A percentile compares a stretch with the other conserved stretches of the same genome.
These are phyloP conservation scores for Lasioglossum villosulum DNA, from an alignment of 2,888 invertebrate species.

Conservation along the genomic window DNA sequence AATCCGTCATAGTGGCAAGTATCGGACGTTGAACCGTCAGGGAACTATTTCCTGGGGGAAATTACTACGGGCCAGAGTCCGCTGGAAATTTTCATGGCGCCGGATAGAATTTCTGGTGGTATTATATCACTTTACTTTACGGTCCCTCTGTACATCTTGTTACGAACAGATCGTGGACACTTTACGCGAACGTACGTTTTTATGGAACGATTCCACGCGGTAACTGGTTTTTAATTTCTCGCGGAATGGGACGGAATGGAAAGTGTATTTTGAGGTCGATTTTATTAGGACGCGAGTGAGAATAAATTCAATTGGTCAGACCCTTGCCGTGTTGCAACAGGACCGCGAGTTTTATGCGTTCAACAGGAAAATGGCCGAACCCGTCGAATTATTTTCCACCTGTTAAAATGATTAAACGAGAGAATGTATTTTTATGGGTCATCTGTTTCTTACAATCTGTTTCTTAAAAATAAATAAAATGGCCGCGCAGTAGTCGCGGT, in stretches of 20 bases:
- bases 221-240: background rate
- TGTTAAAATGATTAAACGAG: background rate
- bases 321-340: background rate
- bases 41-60: background rate
- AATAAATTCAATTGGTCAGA: background rate
- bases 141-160: background rate
- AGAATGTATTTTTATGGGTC: background rate
- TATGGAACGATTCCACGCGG: background rate
- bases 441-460: too few relatives aligned
- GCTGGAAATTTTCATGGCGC: background rate
- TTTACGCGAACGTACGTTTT: background rate
- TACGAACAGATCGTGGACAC: background rate
- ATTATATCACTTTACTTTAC: background rate
- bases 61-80: background rate
- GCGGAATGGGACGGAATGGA: background rate
- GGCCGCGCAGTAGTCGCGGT: too few relatives aligned
- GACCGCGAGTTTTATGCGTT: background rate
- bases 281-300: background rate
- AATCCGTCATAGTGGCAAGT: background rate
- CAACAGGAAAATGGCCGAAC: background rate
- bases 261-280: background rate
- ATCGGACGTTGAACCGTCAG: constrained; percentile 7
- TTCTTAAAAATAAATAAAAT: too few relatives aligned
- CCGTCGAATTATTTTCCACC: background rate
- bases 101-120: background rate